phyloP scores from a whole-genome alignment of 2,797 vertebrate genomes.

The Rhincodon typus region DNA sequence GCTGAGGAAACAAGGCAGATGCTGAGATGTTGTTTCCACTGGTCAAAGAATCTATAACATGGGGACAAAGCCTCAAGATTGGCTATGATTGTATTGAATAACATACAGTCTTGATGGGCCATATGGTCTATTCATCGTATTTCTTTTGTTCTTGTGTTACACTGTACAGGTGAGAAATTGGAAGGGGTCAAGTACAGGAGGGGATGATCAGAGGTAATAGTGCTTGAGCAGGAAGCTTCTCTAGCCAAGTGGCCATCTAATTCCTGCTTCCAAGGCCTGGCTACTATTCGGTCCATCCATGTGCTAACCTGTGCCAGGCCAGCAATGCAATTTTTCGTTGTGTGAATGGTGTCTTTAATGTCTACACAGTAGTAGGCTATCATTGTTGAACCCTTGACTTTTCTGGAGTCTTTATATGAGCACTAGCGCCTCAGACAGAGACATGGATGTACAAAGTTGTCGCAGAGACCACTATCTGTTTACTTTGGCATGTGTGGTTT shows the following conservation, averaged over 20 bases:
- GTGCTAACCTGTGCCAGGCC: neutral
- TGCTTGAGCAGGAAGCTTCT: neutral
- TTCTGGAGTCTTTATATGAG: neutral
- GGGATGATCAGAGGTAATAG: neutral
- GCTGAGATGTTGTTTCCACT: too few relatives aligned
- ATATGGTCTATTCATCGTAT: too few relatives aligned
- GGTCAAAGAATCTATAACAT: too few relatives aligned
- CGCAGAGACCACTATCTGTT: constrained; percentile 19
- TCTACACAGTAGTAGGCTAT: neutral
- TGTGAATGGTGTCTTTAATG: neutral
- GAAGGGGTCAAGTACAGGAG: too few relatives aligned
- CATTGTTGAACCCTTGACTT: neutral
- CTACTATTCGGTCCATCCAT: neutral
- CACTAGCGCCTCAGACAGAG: neutral
- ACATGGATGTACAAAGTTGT: neutral
- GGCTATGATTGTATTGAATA: too few relatives aligned
- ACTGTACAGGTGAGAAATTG: neutral
- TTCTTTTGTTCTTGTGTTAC: too few relatives aligned
- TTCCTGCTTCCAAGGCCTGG: neutral
- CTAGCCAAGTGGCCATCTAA: neutral
- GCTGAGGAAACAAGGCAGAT: too few relatives aligned
- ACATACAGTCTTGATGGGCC: too few relatives aligned
- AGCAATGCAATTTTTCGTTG: neutral
- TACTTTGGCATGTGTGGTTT: constrained; percentile 9
- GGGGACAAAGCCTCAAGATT: too few relatives aligned